Evolutionary conservation across 2,888 invertebrate genomes (phyloP), one percentile per base, ranked within the genome.

Genomic region (Schizaphis graminum): DNA sequence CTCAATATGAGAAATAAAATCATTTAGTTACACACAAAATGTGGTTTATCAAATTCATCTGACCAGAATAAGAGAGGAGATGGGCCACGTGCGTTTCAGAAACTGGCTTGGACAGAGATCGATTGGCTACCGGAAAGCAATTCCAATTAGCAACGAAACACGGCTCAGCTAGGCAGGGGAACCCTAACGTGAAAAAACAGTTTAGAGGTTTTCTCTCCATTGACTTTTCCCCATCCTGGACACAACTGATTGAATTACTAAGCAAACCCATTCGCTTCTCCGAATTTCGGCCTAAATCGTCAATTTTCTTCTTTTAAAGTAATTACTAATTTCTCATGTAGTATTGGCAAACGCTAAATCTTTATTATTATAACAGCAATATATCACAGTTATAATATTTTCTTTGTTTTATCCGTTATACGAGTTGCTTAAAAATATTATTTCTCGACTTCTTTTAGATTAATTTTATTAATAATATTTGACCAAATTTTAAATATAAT

Each of bases 51-150:
- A 89, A 93, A 89, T 93, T 89, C 89, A 44, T 89, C 77, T n/a
- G 89, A 92, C 92, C 67, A 88, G 77, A 41, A 44, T 57, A 57
- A 10, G 57, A 77, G 77, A 44, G 84, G 89, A 41, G 88, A 53
- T 77, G 7, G 86, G 56, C 77, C 67, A 56, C 56, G 89, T 89
- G 89, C n/a, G 56, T 93, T 89, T 57, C 89, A 10, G 56, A 56
- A 84, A 84, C 93, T 89, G 93, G 56, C 77, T n/a, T 26, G 93
- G 93, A 93, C 93, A 93, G 88, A 93, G 88, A 93, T 93, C 93
- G 93, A 93, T 93, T 84, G 89, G 89, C 56, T 93, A 92, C 89
- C 41, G 77, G 84, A 89, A 84, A 84, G 89, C 89, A 89, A 93
- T 93, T 89, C 84, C 93, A 93, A 93, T 93, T 93, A 93, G 89